Percentiles rank a stretch among this genome's conserved stretches.
These are phyloP conservation scores for Drosophila subpulchrella DNA, from an alignment of 1,140 invertebrate genomes.

Conservation along the genomic window DNA sequence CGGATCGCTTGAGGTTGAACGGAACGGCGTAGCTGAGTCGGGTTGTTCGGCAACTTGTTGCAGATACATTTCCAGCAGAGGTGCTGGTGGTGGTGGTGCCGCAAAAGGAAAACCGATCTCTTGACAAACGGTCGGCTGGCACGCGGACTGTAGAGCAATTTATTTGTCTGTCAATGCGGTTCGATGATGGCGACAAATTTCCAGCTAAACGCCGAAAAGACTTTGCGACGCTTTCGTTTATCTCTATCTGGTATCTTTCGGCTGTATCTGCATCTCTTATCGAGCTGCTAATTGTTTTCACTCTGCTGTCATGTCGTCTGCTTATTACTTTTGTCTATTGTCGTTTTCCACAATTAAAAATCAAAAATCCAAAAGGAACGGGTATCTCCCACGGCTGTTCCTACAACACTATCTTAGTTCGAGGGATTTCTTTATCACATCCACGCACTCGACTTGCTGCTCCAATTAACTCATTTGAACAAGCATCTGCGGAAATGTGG, in stretches of 20 bases:
- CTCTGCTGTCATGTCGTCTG: constrained; percentile 66
- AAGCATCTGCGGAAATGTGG: constrained; percentile 42
- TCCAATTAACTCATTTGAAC: constrained; percentile 47
- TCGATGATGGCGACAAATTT: constrained; percentile 77
- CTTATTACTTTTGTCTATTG: constrained; percentile 66
- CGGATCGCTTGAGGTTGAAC: constrained; percentile 63
- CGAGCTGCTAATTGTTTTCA: constrained; percentile 79
- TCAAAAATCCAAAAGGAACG: constrained; percentile 15
- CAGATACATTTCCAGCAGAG: constrained; percentile 65
- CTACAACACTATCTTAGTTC: constrained; percentile 5
- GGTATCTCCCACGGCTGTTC: constrained; percentile 51
- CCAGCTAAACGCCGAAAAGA: constrained; percentile 70
- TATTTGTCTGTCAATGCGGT: constrained; percentile 76
- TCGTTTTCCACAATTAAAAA: constrained; percentile 62
- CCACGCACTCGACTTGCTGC: constrained; percentile 20
- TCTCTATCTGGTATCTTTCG: constrained; percentile 59
- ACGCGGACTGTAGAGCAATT: constrained; percentile 69
- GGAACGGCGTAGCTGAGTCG: constrained; percentile 3
- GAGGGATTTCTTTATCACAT: constrained; percentile 45
- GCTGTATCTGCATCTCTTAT: constrained; percentile 70
- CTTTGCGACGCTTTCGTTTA: constrained; percentile 62
- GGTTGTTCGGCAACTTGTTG: constrained; percentile 75
- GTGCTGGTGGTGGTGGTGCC: constrained; percentile 29
- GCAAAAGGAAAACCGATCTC: constrained; percentile 76
- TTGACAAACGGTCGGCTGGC: constrained; percentile 76